Evolutionary conservation across 1,140 invertebrate genomes (phyloP).

Genomic region (Agrilus planipennis): DNA sequence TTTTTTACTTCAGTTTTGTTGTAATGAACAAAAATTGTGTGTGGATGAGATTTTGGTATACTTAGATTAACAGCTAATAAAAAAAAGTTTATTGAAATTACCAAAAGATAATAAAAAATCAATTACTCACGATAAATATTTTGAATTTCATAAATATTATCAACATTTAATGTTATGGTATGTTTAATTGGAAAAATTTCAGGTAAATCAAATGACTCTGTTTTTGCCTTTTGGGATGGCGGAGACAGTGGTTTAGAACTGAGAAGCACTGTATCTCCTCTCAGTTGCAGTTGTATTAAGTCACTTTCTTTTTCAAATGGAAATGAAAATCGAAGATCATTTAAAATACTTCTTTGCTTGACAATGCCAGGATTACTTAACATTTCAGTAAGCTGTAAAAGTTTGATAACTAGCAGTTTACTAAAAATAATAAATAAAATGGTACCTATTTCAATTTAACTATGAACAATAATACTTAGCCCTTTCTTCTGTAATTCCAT

Average conservation of each 20-base stretch:
- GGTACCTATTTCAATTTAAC: slow-evolving; percentile 3
- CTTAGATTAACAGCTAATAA: slow-evolving; percentile 43
- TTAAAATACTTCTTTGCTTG: slow-evolving; percentile 41
- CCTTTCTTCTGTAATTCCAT: slow-evolving; percentile 57
- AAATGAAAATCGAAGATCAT: slow-evolving; percentile 42
- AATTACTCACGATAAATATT: slow-evolving; percentile 58
- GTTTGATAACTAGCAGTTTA: slow-evolving; percentile 51
- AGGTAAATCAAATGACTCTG: slow-evolving; percentile 44
- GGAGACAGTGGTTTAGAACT: slow-evolving; percentile 46
- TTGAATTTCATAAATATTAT: slow-evolving; percentile 49
- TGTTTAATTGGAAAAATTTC: slow-evolving; percentile 58
- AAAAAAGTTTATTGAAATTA: neutral
- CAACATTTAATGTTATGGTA: slow-evolving; percentile 49
- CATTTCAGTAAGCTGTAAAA: slow-evolving; percentile 59
- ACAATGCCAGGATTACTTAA: slow-evolving; percentile 40
- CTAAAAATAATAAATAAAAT: slow-evolving; percentile 39
- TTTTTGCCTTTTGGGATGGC: slow-evolving; percentile 34
- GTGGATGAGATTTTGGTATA: slow-evolving; percentile 41
- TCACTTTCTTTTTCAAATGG: slow-evolving; percentile 49
- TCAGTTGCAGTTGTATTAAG: slow-evolving; percentile 49
- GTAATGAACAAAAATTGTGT: slow-evolving; percentile 62
- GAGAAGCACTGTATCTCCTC: slow-evolving; percentile 50
- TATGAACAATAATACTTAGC: slow-evolving; percentile 48
- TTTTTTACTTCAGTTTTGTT: slow-evolving; percentile 51
- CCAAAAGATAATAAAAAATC: neutral